Evolutionary conservation across 2,797 vertebrate species (phyloP), one percentile per base, ranked within the genome.

Genomic region (Babyrousa celebensis): DNA sequence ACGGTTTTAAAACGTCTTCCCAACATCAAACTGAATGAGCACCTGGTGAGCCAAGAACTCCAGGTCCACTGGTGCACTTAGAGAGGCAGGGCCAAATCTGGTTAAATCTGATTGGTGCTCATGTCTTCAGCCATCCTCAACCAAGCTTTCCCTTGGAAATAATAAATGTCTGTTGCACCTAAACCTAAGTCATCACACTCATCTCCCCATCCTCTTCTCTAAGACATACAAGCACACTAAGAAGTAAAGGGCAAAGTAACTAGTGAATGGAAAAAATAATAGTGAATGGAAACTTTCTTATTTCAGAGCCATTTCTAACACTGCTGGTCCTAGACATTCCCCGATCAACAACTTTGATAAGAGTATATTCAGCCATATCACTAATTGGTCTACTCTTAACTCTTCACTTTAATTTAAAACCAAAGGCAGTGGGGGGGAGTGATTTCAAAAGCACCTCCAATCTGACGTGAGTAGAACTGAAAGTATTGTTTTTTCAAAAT

Each of bases 401-500:
- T 96, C 89, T 97, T 95, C 43, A 70, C 93, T 94, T 93, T 93
- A 89, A 95, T 93, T 96, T 98, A 98, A 96, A 97, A 96, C 97
- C 84, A 72, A 85, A 91, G 12, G 36, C 36, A 36, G 36, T 36
- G 11, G 52, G 87, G 3, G 10, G 43, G 97, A 82, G 71, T 89
- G 85, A 92, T 91, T 92, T 93, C 85, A 77, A 94, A 96, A 97
- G 78, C 98, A 97, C 98, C 97, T 97, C 52, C 80, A 98, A 97
- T 96, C 68, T 97, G 97, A 97, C 97, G 79, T 48, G 94, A 97
- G 85, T 71, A 83, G 96, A 96, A 98, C 88, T 89, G 60, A 93
- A 98, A 96, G 96, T 98, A 96, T 96, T 89, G 97, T 95, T 91
- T 77, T 98, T 97, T 97, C 91, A 84, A 97, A 97, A 95, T 97